phyloP scores from a whole-genome alignment of 2,113 vertebrate genomes.

The Recurvirostra avosetta region DNA sequence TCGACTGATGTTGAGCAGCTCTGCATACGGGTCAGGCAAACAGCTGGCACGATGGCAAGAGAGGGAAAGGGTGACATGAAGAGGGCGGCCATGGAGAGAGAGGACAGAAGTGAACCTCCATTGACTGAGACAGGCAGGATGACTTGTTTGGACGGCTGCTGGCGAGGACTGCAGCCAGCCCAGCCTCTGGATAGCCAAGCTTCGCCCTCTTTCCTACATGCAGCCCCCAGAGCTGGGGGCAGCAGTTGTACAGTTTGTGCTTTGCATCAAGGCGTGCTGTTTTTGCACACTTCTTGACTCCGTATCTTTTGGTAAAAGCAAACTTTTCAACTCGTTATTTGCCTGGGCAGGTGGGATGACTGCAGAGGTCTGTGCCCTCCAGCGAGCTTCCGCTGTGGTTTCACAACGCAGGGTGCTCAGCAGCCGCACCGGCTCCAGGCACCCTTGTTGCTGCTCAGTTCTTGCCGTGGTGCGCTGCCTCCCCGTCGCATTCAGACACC shows the following conservation, averaged over 20 bases:
- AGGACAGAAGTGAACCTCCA: neutral
- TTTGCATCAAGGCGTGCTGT: neutral
- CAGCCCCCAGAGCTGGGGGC: neutral
- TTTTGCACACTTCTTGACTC: neutral
- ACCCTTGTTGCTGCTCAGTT: neutral
- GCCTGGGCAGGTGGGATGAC: neutral
- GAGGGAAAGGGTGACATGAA: neutral
- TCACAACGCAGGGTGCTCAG: rapidly evolving
- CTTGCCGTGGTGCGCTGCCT: neutral
- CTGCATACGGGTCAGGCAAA: neutral
- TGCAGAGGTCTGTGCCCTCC: neutral
- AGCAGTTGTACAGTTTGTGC: neutral
- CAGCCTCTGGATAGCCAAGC: neutral
- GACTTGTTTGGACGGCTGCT: neutral
- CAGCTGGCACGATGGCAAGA: neutral
- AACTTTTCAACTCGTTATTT: neutral
- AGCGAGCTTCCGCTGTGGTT: neutral
- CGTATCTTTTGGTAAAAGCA: neutral
- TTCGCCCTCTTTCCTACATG: neutral
- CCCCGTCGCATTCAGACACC: neutral
- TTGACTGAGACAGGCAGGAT: neutral
- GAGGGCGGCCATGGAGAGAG: neutral
- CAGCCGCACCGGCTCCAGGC: neutral
- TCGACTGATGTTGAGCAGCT: neutral
- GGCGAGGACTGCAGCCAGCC: neutral